Percentiles rank a stretch among this genome's conserved stretches.
phyloP scores from a whole-genome alignment of 2,113 vertebrate species.

The Poecilia latipinna region DNA sequence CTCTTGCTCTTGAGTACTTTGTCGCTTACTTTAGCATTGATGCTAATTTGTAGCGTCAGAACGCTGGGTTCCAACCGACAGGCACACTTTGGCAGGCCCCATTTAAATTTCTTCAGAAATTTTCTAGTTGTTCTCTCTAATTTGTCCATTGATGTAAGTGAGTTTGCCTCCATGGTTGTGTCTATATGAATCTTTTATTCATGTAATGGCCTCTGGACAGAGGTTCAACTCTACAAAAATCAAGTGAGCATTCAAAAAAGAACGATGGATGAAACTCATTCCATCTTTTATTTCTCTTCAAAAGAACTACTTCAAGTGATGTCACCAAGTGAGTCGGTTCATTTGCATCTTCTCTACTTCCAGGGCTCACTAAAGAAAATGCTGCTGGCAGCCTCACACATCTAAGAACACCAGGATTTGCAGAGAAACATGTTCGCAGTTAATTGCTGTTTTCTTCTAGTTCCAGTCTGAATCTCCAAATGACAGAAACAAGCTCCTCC shows the following conservation, averaged over 20 bases:
- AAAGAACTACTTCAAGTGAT: neutral
- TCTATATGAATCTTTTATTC: neutral
- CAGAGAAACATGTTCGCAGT: neutral
- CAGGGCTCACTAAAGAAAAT: neutral
- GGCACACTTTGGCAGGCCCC: too few relatives aligned
- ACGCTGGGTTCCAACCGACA: too few relatives aligned
- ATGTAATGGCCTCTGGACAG: neutral
- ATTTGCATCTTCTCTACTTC: neutral
- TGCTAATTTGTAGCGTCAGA: too few relatives aligned
- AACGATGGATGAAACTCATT: neutral
- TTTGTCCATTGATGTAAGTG: neutral
- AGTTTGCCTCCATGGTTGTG: neutral
- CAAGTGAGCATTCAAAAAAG: neutral
- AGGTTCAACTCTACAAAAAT: neutral
- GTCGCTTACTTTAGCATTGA: too few relatives aligned
- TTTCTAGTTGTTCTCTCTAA: neutral
- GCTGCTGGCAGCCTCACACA: neutral
- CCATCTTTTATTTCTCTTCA: neutral
- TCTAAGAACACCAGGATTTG: neutral
- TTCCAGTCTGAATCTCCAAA: neutral
- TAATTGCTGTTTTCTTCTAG: neutral
- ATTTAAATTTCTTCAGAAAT: too few relatives aligned
- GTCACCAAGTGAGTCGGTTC: neutral
- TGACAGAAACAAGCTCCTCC: neutral
- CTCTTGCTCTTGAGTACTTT: too few relatives aligned